Evolutionary conservation across 1,140 invertebrate genomes (phyloP), one percentile per base, ranked within the genome.

Genomic region (Neomicropteryx cornuta): DNA sequence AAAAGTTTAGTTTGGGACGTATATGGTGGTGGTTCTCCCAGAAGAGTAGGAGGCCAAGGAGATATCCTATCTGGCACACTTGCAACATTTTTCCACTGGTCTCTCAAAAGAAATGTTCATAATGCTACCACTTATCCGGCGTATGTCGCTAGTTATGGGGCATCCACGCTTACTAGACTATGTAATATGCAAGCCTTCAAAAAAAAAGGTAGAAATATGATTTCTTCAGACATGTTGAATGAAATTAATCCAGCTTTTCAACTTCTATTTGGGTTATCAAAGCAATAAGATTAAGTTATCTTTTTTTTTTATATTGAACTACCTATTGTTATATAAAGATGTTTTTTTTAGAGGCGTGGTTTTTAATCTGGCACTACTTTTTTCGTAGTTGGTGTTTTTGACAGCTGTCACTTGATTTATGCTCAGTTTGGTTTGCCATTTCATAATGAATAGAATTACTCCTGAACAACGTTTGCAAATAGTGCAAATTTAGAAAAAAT

Each of bases 11-110:
- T 54, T 39, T 70, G 54, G 46, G 19, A 65, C 38, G 61, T 52
- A 48, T 50, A 38, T 48, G 64, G 55, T 3, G 68, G 74, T 10
- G 89, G 89, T 2, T 86, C 83, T 14, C 76, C 77, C 11, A 67
- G 91, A 39, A 66, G 93, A 18, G 95, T 91, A 61, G 92, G 92
- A 3, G 93, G 93, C 13, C 92, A 97, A 62, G 93, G 93, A 0
- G 93, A 97, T 58, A 55, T 97, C 2, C 53, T 96, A 0, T 72
- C 79, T 29, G 93, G 93, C 3, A 66, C 80, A 2, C 53, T 90
- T 29, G 75, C 81, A 2, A 75, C 79, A 1, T 90, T 96, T 52
- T 74, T 76, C 40, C 73, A 74, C 55, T 97, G 92, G 92, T 70
- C 74, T 2, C 53, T 73, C 21, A 54, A 60, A 31, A 53, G 41